Percentiles rank a stretch among this genome's conserved stretches.
phyloP scores from a whole-genome alignment of 2,888 invertebrate species.

The Volucella inflata region DNA sequence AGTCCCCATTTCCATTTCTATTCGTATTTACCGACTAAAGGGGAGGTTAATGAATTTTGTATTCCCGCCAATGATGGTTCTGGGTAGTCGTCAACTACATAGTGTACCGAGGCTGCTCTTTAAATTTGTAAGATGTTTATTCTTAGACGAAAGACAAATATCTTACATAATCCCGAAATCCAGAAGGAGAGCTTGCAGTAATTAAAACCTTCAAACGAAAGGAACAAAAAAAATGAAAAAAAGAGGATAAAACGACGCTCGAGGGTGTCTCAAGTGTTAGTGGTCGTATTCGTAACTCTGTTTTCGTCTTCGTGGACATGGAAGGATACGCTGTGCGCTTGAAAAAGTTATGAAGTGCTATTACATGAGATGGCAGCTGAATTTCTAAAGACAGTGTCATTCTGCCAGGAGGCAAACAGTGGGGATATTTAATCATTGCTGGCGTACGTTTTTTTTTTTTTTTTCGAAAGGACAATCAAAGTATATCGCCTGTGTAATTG shows the following conservation, averaged over 20 bases:
- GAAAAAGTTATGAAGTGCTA: conserved; percentile 40
- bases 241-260: conserved; percentile 12
- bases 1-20: conserved; percentile 52
- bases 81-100: conserved; percentile 43
- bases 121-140: conserved; percentile 63
- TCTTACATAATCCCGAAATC: conserved; percentile 60
- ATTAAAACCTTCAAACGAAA: conserved; percentile 67
- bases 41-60: conserved; percentile 57
- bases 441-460: not conserved
- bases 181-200: conserved; percentile 54
- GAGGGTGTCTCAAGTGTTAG: conserved; percentile 68
- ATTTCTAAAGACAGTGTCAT: conserved; percentile 7
- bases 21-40: conserved; percentile 21
- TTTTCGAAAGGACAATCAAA: conserved; percentile 12
- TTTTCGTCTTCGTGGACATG: not conserved
- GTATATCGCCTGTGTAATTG: conserved; percentile 36
- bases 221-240: conserved; percentile 27
- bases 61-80: conserved; percentile 31
- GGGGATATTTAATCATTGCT: conserved; percentile 10
- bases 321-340: conserved; percentile 2
- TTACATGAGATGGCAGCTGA: conserved; percentile 8
- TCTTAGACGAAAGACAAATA: conserved; percentile 63
- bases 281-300: conserved; percentile 22
- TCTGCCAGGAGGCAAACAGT: not conserved
- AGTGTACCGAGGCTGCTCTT: conserved; percentile 16